Conservation (phyloP, 1,140 invertebrate genomes). For the Macrosteles quadrilineatus region DNA sequence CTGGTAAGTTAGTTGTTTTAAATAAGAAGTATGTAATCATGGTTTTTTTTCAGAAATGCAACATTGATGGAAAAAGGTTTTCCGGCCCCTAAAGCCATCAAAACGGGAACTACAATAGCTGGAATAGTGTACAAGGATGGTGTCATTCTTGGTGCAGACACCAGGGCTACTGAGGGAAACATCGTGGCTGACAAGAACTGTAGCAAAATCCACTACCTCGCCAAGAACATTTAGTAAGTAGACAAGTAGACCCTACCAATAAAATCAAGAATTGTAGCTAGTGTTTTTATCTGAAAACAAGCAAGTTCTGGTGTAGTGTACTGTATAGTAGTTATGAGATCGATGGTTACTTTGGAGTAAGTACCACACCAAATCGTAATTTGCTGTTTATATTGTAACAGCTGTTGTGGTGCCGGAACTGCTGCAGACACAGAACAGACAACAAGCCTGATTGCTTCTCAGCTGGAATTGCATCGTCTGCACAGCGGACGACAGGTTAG, state of each 20-base stretch:
- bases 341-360: no score
- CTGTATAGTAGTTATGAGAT: no score
- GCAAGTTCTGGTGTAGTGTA: no score
- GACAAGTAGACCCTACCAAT: no score
- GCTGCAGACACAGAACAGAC: slow-evolving; percentile 97
- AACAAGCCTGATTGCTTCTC: slow-evolving; percentile 84
- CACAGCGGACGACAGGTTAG: slow-evolving; percentile 86
- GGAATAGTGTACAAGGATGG: slow-evolving; percentile 94
- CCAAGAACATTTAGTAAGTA: slow-evolving; percentile 92
- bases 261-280: no score
- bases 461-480: slow-evolving; percentile 87
- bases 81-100: slow-evolving; percentile 78
- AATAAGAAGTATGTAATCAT: no score
- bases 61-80: slow-evolving; percentile 76
- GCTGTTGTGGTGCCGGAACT: slow-evolving; percentile 94
- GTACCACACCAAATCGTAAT: no score
- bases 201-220: slow-evolving; percentile 93
- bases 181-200: slow-evolving; percentile 98
- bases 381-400: slow-evolving; percentile 41
- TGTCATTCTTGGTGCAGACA: slow-evolving; percentile 96
- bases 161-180: slow-evolving; percentile 90
- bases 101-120: slow-evolving; percentile 98
- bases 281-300: no score
- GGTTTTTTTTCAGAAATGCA: slow-evolving; percentile 76
- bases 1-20: no score